phyloP scores from a whole-genome alignment of 2,888 invertebrate genomes.

The Eupeodes latifasciatus region DNA sequence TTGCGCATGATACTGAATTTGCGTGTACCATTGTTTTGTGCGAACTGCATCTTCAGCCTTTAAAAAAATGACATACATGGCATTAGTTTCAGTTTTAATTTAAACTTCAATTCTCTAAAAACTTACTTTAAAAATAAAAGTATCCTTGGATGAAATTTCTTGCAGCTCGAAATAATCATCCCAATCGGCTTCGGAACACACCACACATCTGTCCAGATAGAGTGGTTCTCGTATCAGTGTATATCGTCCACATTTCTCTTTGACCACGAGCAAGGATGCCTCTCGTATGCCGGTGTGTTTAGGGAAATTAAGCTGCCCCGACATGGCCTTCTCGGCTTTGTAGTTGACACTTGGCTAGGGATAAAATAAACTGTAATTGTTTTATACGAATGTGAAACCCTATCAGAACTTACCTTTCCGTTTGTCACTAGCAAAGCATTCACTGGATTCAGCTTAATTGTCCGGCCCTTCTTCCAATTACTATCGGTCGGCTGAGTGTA shows the following conservation, averaged over 20 bases:
- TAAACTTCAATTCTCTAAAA: no score
- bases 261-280: constrained; percentile 93
- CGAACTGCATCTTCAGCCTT: constrained; percentile 95
- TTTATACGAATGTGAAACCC: background rate
- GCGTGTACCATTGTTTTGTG: constrained; percentile 95
- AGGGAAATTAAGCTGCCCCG: constrained; percentile 88
- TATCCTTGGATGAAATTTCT: constrained; percentile 95
- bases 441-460: constrained; percentile 93
- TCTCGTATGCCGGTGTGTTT: constrained; percentile 92
- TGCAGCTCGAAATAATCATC: constrained; percentile 98
- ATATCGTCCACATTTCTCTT: constrained; percentile 95
- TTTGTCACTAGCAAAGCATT: constrained; percentile 96
- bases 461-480: constrained; percentile 95
- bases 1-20: constrained; percentile 95
- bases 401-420: constrained; percentile 89
- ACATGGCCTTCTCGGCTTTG: constrained; percentile 87
- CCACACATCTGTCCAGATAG: constrained; percentile 95
- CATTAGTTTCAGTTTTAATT: no score
- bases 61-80: background rate
- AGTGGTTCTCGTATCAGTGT: constrained; percentile 95
- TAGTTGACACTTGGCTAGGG: constrained; percentile 89
- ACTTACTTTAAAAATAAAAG: constrained; percentile 96
- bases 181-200: constrained; percentile 93
- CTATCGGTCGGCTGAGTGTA: constrained; percentile 96
- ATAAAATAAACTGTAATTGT: no score